Conservation (phyloP, 2,888 invertebrate species). For the Thereva unica region DNA sequence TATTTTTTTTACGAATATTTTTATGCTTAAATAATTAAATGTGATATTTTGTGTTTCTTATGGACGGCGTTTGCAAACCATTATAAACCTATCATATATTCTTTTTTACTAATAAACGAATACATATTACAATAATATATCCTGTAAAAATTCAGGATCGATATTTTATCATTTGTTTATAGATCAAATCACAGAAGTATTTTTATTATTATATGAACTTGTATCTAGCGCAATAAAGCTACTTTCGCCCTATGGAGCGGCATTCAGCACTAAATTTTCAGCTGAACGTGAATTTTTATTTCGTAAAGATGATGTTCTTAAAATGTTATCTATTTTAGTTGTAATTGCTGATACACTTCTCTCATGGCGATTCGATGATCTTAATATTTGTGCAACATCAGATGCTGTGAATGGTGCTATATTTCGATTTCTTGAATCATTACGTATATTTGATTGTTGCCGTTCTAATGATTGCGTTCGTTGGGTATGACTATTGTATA, state of each 20-base stretch:
- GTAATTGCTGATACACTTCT: conserved; percentile 43
- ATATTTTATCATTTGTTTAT: not conserved
- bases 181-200: conserved; percentile 56
- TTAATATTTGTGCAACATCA: conserved; percentile 54
- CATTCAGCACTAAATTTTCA: conserved; percentile 54
- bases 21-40: too few relatives aligned
- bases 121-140: too few relatives aligned
- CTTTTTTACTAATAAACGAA: too few relatives aligned
- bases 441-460: conserved; percentile 38
- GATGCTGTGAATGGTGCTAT: conserved; percentile 49
- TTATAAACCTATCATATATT: too few relatives aligned
- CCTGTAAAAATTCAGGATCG: too few relatives aligned
- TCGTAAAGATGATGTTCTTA: conserved; percentile 36
- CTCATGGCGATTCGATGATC: conserved; percentile 48
- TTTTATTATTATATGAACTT: conserved; percentile 42
- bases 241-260: conserved; percentile 53
- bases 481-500: conserved; percentile 46
- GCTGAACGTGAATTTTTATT: conserved; percentile 50
- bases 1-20: too few relatives aligned
- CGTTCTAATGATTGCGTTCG: conserved; percentile 50
- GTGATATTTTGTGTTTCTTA: too few relatives aligned
- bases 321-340: conserved; percentile 42
- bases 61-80: too few relatives aligned
- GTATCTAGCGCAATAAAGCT: conserved; percentile 46
- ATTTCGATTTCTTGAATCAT: conserved; percentile 36